Evolutionary conservation across 2,113 vertebrate species (phyloP).

Genomic region (Xenopus laevis): DNA sequence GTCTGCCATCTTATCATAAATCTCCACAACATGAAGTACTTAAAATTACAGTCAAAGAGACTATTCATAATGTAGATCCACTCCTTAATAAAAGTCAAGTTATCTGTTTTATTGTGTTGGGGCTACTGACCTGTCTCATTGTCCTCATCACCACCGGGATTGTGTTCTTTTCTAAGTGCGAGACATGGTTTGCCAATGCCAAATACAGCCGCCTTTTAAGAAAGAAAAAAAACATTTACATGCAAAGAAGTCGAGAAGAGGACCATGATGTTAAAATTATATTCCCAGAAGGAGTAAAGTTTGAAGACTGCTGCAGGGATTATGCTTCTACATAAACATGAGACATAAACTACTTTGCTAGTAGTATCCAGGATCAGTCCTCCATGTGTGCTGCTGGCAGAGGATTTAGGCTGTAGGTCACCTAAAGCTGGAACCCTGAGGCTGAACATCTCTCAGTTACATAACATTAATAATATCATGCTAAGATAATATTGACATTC

Average conservation of each 20-base stretch:
- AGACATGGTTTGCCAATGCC: conserved; percentile 83
- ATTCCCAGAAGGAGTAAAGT: conserved; percentile 84
- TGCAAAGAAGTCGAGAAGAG: conserved; percentile 67
- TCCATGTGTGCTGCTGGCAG: too few relatives aligned
- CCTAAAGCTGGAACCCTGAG: too few relatives aligned
- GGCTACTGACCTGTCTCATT: conserved; percentile 85
- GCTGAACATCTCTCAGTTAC: too few relatives aligned
- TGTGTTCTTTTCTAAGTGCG: conserved; percentile 86
- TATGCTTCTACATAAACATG: conserved; percentile 72
- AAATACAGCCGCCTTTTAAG: conserved; percentile 79
- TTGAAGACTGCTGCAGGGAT: conserved; percentile 76
- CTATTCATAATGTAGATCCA: conserved; percentile 66
- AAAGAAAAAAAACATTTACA: conserved; percentile 79
- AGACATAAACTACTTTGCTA: background rate
- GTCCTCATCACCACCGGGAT: conserved; percentile 84
- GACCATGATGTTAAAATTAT: conserved; percentile 86
- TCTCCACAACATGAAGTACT: conserved; percentile 69
- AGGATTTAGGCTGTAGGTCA: too few relatives aligned
- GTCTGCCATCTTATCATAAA: conserved; percentile 69
- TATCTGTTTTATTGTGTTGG: conserved; percentile 86
- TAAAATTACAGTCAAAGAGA: conserved; percentile 87
- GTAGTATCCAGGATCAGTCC: too few relatives aligned
- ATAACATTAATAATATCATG: too few relatives aligned
- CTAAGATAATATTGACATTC: too few relatives aligned
- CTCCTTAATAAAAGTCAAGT: conserved; percentile 85